Conservation (phyloP, 2,888 invertebrate genomes). For the Hyles lineata region DNA sequence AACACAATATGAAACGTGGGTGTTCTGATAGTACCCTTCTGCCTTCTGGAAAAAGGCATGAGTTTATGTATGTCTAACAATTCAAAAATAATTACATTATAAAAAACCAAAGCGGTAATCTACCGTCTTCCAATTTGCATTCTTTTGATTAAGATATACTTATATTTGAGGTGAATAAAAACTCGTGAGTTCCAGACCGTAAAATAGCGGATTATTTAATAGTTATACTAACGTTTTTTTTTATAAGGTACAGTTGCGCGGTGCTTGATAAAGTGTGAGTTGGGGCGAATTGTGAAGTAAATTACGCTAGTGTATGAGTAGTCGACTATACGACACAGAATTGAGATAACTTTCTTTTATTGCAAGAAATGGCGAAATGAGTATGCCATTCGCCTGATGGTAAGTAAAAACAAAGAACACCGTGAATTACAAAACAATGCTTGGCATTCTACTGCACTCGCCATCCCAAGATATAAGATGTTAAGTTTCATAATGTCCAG, state of each 20-base stretch:
- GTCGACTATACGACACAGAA: too few species aligned
- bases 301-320: too few species aligned
- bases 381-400: too few species aligned
- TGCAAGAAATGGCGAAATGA: too few species aligned
- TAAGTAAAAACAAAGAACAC: too few species aligned
- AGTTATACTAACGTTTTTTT: background rate
- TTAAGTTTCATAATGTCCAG: too few species aligned
- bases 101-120: conserved; percentile 7
- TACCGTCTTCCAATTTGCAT: conserved; percentile 13
- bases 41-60: background rate
- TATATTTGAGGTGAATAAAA: conserved; percentile 8
- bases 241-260: too few species aligned
- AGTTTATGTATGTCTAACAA: background rate
- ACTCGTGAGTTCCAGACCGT: conserved; percentile 8
- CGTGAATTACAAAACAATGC: too few species aligned
- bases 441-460: too few species aligned
- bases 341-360: too few species aligned
- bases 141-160: conserved; percentile 15
- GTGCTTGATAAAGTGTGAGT: too few species aligned
- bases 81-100: background rate
- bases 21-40: background rate
- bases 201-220: conserved; percentile 17
- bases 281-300: background rate
- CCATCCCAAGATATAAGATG: too few species aligned
- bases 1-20: background rate